Evolutionary conservation across 2,797 vertebrate species (phyloP).

Genomic region (Antennarius maculatus): DNA sequence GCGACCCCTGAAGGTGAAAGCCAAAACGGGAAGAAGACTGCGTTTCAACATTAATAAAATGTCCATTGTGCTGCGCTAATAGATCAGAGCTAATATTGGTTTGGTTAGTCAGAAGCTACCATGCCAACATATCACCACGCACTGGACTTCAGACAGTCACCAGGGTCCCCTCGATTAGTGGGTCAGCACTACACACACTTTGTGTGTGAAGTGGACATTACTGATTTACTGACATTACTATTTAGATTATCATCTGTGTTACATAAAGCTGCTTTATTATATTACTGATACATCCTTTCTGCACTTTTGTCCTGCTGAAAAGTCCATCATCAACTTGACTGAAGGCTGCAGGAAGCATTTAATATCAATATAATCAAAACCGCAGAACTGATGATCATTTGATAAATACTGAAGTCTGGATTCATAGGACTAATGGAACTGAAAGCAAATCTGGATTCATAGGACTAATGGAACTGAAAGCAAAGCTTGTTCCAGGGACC

Average conservation of each 20-base stretch:
- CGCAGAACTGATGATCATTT: not conserved
- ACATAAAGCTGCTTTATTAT: constrained; percentile 34
- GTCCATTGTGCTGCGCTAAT: not conserved
- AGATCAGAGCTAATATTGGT: constrained; percentile 47
- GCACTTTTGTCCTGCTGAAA: not conserved
- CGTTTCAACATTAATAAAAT: constrained; percentile 4
- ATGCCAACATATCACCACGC: constrained; percentile 55
- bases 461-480: not conserved
- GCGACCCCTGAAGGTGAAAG: no score
- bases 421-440: not conserved
- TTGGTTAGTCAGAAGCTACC: constrained; percentile 69
- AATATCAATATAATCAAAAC: not conserved
- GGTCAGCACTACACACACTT: constrained; percentile 1
- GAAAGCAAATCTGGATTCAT: constrained; percentile 7
- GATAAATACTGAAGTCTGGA: not conserved
- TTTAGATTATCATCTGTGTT: not conserved
- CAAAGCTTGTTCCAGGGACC: constrained; percentile 42
- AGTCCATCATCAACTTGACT: not conserved
- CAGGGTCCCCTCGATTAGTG: constrained; percentile 46
- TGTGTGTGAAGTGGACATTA: constrained; percentile 23
- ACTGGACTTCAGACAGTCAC: constrained; percentile 48
- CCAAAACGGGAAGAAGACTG: not conserved
- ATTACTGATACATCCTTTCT: constrained; percentile 15
- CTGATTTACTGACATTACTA: no score
- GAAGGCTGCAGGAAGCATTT: constrained; percentile 2